These are phyloP conservation scores for Haliclystus octoradiatus DNA, from an alignment of 30 jellyfish, hydroid and myxozoan species.

Conservation along the genomic window DNA sequence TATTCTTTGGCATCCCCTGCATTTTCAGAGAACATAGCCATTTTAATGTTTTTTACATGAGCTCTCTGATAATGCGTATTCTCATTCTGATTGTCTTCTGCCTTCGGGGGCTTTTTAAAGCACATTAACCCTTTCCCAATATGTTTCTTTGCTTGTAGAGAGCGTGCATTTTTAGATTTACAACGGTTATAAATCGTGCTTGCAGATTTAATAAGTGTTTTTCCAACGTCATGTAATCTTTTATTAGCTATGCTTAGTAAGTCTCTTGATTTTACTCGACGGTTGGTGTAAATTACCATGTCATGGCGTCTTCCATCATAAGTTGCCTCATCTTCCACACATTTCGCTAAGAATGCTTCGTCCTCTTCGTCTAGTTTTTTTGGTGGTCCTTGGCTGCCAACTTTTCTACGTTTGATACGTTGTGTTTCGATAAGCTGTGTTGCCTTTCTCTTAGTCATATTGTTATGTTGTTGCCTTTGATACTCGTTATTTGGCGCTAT, in stretches of 20 bases:
- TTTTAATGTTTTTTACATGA: slow-evolving; percentile 9
- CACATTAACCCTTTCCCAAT: slow-evolving; percentile 11
- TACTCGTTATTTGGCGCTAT: too few species aligned
- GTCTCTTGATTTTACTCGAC: slow-evolving; percentile 7
- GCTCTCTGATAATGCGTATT: slow-evolving; percentile 14
- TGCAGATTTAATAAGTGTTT: not conserved
- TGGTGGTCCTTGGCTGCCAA: slow-evolving; percentile 1
- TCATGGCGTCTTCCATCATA: slow-evolving; percentile 20
- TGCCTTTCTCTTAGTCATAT: slow-evolving; percentile 5
- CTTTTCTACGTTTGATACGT: not conserved
- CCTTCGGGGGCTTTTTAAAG: slow-evolving; percentile 7
- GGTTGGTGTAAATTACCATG: slow-evolving; percentile 12
- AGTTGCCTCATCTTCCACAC: slow-evolving; percentile 9
- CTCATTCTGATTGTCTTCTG: slow-evolving; percentile 9
- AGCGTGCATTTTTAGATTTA: not conserved
- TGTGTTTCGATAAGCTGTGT: not conserved
- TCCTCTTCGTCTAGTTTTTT: slow-evolving; percentile 1
- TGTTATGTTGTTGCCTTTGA: not conserved
- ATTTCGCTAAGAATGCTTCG: slow-evolving; percentile 6
- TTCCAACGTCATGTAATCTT: slow-evolving; percentile 9
- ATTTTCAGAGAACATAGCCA: slow-evolving; percentile 6
- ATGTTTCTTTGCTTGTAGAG: slow-evolving; percentile 3
- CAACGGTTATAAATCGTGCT: slow-evolving; percentile 12
- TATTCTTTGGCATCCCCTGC: not conserved
- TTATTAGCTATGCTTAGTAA: not conserved